Evolutionary conservation across 2,113 vertebrate genomes (phyloP), one percentile per base, ranked within the genome.

Genomic region (Pseudorasbora parva): DNA sequence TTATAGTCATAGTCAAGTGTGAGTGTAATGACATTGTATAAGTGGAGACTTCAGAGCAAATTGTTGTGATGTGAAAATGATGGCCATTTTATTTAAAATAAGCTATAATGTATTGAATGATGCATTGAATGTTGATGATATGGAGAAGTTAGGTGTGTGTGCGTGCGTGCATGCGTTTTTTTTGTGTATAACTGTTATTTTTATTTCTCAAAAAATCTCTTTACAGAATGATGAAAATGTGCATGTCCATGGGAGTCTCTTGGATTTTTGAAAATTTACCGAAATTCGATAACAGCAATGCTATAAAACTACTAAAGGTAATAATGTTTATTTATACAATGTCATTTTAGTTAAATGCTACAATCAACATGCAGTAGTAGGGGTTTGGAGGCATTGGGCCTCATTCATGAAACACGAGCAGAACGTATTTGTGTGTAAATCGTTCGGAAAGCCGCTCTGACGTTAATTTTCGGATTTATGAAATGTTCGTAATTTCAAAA

Each of bases 221-320:
- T 62, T 25, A 27, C 60, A 95, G 94, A 85, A 87, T 95, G 66
- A 93, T 92, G 89, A 87, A 91, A 60, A 89, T 66, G 49, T 94
- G 92, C 15, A 33, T 91, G 49, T 91, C 88, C 7, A 86, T 92
- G 85, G 92, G 89, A 88, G 93, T 93, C 8, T 76, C 81, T 2
- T 94, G 94, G 86, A 82, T 94, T 41, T 83, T 81, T 59, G 87
- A 87, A 47, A 91, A 87, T 51, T 78, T 94, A 27, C 94, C 94
- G 7, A 92, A 93, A 75, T 90, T 82, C 69, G 92, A 85, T 86
- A 93, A 93, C 89, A 95, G 93, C 84, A 89, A 90, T 60, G 94
- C 93, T 68, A 93, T 93, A 86, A 90, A 87, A 86, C 88, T 94
- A 0, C 87, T 95, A 64, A n/a, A 93, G 94, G 94, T 95, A 93